Conservation (phyloP, 2,888 invertebrate genomes). For the Dermolepida albohirtum region DNA sequence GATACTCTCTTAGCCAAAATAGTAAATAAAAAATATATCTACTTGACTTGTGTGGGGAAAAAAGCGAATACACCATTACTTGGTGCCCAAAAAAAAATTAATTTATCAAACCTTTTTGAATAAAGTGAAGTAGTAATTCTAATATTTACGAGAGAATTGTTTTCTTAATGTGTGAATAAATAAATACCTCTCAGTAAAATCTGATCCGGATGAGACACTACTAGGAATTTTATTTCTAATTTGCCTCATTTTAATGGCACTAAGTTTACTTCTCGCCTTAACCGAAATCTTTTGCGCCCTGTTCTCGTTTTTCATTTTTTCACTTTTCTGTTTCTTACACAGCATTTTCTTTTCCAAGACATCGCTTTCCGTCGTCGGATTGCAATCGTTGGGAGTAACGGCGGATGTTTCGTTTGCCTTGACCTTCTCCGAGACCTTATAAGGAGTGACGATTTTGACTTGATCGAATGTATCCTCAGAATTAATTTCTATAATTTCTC, state of each 20-base stretch:
- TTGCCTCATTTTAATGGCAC: conserved; percentile 47
- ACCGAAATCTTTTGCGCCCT: conserved; percentile 46
- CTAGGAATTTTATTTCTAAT: conserved; percentile 43
- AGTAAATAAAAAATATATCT: too few species aligned
- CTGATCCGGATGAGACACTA: conserved; percentile 41
- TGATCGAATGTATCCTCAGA: conserved; percentile 43
- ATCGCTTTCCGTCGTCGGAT: background rate
- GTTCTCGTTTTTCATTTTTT: conserved; percentile 22
- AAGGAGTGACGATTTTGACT: conserved; percentile 45
- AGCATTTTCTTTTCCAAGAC: background rate
- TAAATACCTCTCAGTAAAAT: conserved; percentile 49
- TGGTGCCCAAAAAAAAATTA: too few species aligned
- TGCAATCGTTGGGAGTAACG: background rate
- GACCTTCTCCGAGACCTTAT: conserved; percentile 11
- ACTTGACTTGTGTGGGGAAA: too few species aligned
- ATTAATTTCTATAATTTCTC: conserved; percentile 40
- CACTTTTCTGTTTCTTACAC: conserved; percentile 10
- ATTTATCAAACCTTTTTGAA: too few species aligned
- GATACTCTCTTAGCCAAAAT: too few species aligned
- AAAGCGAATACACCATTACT: too few species aligned
- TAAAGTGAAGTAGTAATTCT: too few species aligned
- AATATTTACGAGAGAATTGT: background rate
- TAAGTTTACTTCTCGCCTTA: conserved; percentile 49
- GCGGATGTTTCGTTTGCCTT: conserved; percentile 5
- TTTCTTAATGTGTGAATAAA: conserved; percentile 7